phyloP scores from a whole-genome alignment of 64 coral and sea anemone genomes.

The Dendrophyllia cribrosa region DNA sequence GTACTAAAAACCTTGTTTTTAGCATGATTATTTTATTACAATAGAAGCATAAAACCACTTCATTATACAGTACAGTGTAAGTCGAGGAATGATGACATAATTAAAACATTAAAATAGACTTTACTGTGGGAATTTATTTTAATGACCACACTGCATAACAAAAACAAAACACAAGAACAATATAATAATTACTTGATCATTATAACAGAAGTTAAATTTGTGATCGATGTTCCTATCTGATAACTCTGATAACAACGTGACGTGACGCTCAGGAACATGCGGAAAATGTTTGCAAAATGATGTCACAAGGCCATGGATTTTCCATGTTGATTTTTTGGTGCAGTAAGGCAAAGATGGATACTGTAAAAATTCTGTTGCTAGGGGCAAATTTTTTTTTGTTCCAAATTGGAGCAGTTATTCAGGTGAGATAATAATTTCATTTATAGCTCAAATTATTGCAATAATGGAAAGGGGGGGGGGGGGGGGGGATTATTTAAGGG shows the following conservation, averaged over 20 bases:
- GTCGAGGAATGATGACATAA: background rate
- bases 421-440: too few relatives aligned
- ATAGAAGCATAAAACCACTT: background rate
- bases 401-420: too few relatives aligned
- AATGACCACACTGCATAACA: background rate
- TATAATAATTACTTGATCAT: background rate
- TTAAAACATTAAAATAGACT: background rate
- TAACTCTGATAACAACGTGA: too few relatives aligned
- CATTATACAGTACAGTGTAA: background rate
- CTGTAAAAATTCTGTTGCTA: too few relatives aligned
- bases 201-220: background rate
- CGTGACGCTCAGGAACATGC: too few relatives aligned
- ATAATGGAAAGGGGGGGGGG: background rate
- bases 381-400: too few relatives aligned
- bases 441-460: too few relatives aligned
- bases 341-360: too few relatives aligned
- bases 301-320: too few relatives aligned
- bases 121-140: background rate
- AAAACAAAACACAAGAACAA: constrained; percentile 23
- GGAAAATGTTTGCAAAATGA: too few relatives aligned
- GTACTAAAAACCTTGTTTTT: background rate
- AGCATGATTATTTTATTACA: background rate
- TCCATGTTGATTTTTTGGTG: too few relatives aligned
- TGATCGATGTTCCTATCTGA: background rate
- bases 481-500: background rate